These are phyloP conservation scores for Apamea sordens DNA, from an alignment of 2,888 invertebrate species.

Conservation along the genomic window DNA sequence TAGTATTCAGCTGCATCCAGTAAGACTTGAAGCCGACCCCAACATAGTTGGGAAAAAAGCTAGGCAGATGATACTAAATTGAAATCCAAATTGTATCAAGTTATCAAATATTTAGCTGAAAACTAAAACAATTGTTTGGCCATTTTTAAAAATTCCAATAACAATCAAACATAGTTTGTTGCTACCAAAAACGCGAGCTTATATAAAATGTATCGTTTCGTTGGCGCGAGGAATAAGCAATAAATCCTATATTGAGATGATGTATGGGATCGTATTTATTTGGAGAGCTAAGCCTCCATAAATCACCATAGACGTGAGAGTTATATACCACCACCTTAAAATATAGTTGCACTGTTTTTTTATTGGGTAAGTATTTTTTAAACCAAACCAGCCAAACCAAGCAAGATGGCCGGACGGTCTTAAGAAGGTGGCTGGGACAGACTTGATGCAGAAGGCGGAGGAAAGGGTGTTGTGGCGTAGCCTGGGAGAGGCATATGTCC, in stretches of 20 bases:
- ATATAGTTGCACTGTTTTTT: constrained; percentile 27
- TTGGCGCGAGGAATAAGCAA: constrained; percentile 58
- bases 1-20: too few relatives aligned
- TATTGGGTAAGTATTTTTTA: not conserved
- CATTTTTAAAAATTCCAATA: constrained; percentile 24
- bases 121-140: not conserved
- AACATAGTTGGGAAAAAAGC: too few relatives aligned
- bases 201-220: constrained; percentile 49
- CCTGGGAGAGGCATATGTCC: too few relatives aligned
- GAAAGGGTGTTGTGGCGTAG: too few relatives aligned
- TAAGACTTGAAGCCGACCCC: too few relatives aligned
- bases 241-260: constrained; percentile 66
- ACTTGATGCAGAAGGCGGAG: too few relatives aligned
- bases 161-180: constrained; percentile 37
- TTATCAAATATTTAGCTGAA: not conserved
- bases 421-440: too few relatives aligned
- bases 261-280: constrained; percentile 67
- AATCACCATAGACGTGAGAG: constrained; percentile 64
- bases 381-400: too few relatives aligned
- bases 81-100: not conserved
- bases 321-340: constrained; percentile 52
- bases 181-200: constrained; percentile 22
- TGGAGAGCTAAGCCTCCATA: constrained; percentile 61
- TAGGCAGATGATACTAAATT: not conserved
- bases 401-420: too few relatives aligned